A percentile compares a stretch with the other conserved stretches of the same genome.
Evolutionary conservation across 1,140 invertebrate species (phyloP).

Genomic region (Rhyzopertha dominica): DNA sequence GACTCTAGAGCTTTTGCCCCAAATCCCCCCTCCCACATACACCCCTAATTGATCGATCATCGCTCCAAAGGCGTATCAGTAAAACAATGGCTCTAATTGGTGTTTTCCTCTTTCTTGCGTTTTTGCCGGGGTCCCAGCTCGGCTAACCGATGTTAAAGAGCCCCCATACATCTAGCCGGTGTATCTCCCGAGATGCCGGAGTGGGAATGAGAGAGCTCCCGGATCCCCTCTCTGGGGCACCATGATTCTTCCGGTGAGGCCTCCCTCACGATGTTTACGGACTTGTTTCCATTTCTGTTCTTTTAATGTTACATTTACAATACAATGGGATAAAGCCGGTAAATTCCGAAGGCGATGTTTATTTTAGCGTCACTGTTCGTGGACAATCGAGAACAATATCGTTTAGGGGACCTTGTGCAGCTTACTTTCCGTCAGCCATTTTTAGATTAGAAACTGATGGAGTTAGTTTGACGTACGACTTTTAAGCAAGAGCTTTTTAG

Average conservation of each 20-base stretch:
- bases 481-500: too few species aligned
- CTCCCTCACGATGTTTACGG: slow-evolving; percentile 34
- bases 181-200: slow-evolving; percentile 34
- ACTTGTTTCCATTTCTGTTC: slow-evolving; percentile 35
- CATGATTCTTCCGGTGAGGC: slow-evolving; percentile 38
- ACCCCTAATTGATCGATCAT: too few species aligned
- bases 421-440: too few species aligned
- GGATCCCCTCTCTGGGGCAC: slow-evolving; percentile 37
- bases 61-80: too few species aligned
- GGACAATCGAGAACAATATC: too few species aligned
- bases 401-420: too few species aligned
- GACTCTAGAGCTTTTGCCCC: neutral
- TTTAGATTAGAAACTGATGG: too few species aligned
- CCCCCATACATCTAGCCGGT: too few species aligned
- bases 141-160: slow-evolving; percentile 41
- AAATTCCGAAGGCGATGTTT: slow-evolving; percentile 31
- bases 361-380: slow-evolving; percentile 34
- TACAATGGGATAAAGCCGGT: slow-evolving; percentile 31
- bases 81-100: slow-evolving; percentile 35
- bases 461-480: too few species aligned
- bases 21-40: too few species aligned
- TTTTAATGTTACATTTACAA: slow-evolving; percentile 38
- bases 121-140: slow-evolving; percentile 19
- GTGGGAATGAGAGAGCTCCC: slow-evolving; percentile 32
- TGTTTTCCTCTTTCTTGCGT: slow-evolving; percentile 30